Evolutionary conservation across 2,113 vertebrate species (phyloP), one percentile per base, ranked within the genome.

Genomic region (Gadus chalcogrammus): DNA sequence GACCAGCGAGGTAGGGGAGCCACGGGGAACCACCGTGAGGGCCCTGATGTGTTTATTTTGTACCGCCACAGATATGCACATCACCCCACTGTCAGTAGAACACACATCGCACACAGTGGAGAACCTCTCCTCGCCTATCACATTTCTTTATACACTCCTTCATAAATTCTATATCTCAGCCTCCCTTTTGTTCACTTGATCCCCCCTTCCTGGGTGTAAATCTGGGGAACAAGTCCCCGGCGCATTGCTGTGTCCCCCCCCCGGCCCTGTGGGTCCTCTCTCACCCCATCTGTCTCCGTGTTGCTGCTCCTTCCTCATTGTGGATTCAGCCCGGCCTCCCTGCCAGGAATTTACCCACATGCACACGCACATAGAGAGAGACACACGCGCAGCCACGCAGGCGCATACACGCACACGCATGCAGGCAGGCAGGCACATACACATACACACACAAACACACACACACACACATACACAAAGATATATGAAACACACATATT

Each of bases 261-360:
- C 62, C 22, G 18, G 75, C 81, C 69, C 69, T 58, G 65, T 12
- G 71, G 78, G 76, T 76, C 67, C 63, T 66, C 73, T 85, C 82
- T 70, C 80, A 61, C 64, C 82, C 87, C 82, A 85, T 86, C 84
- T 87, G 88, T 78, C 79, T 78, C 81, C 65, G 65, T 75, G 58
- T 69, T 68, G 71, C 38, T 38, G 20, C 68, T 72, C 66, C 73
- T 16, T 69, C 64, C 65, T 74, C 63, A 59, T 73, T 70, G 75
- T 80, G 18, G 74, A 76, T 81, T 82, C 77, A 77, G 67, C 81
- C 76, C 73, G 42, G 12, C 12, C 42, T 13, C 42, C 68, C 76
- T 78, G 70, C 79, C 64, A 70, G 63, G 78, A 62, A 77, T 75
- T 69, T 64, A 72, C 74, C 65, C 64, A 48, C 77, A 60, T 15